These are phyloP conservation scores for Cynaeus angustus DNA, from an alignment of 2,888 invertebrate genomes.

Conservation along the genomic window DNA sequence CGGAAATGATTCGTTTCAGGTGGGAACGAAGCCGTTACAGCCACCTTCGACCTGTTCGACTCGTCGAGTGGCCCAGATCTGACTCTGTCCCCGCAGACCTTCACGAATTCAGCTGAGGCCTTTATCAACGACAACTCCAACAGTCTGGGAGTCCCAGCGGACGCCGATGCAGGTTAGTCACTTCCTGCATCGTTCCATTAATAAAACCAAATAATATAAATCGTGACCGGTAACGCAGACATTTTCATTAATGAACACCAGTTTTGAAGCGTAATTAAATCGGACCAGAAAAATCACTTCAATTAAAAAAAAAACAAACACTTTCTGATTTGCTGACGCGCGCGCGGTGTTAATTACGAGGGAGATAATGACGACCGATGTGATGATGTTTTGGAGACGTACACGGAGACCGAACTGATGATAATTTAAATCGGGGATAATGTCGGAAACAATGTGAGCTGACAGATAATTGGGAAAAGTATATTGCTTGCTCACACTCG, in stretches of 20 bases:
- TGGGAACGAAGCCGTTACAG: conserved; percentile 68
- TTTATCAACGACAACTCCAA: conserved; percentile 79
- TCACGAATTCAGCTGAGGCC: conserved; percentile 78
- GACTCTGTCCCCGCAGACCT: conserved; percentile 77
- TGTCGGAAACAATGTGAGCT: neutral
- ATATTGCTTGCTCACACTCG: too few species aligned
- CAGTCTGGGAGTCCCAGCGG: conserved; percentile 76
- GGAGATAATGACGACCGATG: conserved; percentile 8
- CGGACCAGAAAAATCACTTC: conserved; percentile 19
- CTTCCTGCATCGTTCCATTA: conserved; percentile 33
- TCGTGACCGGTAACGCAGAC: conserved; percentile 18
- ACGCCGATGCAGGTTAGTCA: conserved; percentile 75
- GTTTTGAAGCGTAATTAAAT: conserved; percentile 39
- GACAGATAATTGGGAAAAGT: too few species aligned
- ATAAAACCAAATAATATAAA: conserved; percentile 27
- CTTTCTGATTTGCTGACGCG: neutral
- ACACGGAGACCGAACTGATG: neutral
- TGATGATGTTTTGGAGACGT: neutral
- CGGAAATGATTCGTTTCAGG: conserved; percentile 59
- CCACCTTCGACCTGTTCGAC: conserved; percentile 76
- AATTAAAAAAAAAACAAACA: conserved; percentile 16
- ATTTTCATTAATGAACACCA: conserved; percentile 29
- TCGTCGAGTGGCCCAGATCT: conserved; percentile 77
- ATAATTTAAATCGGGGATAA: conserved; percentile 9
- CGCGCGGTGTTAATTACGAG: conserved; percentile 20